phyloP scores from a whole-genome alignment of 2,797 vertebrate genomes.

The Etheostoma nigrum region DNA sequence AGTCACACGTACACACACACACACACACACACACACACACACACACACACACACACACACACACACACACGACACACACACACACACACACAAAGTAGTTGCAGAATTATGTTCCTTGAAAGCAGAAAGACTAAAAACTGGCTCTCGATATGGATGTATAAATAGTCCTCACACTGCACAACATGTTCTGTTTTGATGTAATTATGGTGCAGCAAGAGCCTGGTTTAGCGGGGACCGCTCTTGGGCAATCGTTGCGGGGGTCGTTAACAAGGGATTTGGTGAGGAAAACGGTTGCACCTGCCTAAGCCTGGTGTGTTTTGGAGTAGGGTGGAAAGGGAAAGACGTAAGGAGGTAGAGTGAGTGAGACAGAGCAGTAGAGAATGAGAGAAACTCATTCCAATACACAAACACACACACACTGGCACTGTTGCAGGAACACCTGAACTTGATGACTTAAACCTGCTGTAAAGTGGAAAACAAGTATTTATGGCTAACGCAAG shows the following conservation, averaged over 20 bases:
- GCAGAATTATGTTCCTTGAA: conserved; percentile 80
- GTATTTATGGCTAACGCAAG: conserved; percentile 51
- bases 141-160: conserved; percentile 75
- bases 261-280: conserved; percentile 76
- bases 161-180: conserved; percentile 79
- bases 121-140: conserved; percentile 74
- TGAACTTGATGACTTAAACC: conserved; percentile 74
- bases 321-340: conserved; percentile 42
- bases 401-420: conserved; percentile 10
- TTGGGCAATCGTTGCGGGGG: conserved; percentile 70
- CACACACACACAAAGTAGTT: conserved; percentile 49
- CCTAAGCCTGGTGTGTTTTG: conserved; percentile 53
- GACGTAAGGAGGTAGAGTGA: conserved; percentile 15
- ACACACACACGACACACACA: conserved; percentile 25
- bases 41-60: conserved; percentile 33
- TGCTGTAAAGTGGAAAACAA: conserved; percentile 70
- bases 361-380: conserved; percentile 15
- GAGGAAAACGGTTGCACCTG: conserved; percentile 79
- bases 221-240: conserved; percentile 73
- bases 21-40: conserved; percentile 20
- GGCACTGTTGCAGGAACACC: conserved; percentile 68
- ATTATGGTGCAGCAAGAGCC: conserved; percentile 80
- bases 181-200: conserved; percentile 83
- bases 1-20: conserved; percentile 23
- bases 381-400: conserved; percentile 18